Base-by-base conservation (phyloP, 2,113 vertebrate genomes). In the Aleadryas rufinucha region DNA sequence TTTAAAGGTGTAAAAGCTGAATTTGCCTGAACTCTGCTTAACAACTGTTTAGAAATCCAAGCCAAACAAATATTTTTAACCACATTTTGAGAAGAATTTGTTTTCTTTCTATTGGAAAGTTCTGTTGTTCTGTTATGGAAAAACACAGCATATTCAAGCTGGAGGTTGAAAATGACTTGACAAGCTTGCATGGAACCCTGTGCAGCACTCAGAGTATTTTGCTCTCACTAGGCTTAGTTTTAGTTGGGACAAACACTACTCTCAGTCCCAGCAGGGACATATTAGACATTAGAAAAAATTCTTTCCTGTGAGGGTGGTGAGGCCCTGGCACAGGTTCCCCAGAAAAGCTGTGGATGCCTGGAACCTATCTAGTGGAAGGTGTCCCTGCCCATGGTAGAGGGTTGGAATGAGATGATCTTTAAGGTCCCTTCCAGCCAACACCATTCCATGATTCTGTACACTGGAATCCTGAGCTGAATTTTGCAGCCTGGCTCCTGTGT, bases 21-120 rank as follows among this genome's bases (percentile, higher is more conserved):
- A 80, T 89, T 87, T 91, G 42, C 47, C 47, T 54, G 22, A 94
- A 52, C 19, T 59, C 33, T 24, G 22, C 71, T 68, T 81, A 78
- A 66, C 30, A 66, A 31, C 37, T 47, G 9, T 33, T 93, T 47
- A 80, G 64, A 59, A 91, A 66, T 16, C 21, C 19, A 65, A 72
- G 49, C 28, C 61, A 92, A 68, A 83, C 20, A 81, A 84, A 17
- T 45, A 61, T 76, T 87, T 95, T 79, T 37, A 87, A 53, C 8
- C 11, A 33, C 16, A 49, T 41, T 89, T 72, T 69, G 17, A 66
- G 61, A 93, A 87, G 47, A 7, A 57, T 16, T 89, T 18, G 4
- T 44, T 84, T 75, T 13, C 49, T 87, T 91, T 87, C 47, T 47
- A 17, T 35, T 85, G 78, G 30, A 65, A 87, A 74, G 10, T 50